Evolutionary conservation across 2,888 invertebrate genomes (phyloP), one percentile per base, ranked within the genome.

Genomic region (Lasioglossum calceatum): DNA sequence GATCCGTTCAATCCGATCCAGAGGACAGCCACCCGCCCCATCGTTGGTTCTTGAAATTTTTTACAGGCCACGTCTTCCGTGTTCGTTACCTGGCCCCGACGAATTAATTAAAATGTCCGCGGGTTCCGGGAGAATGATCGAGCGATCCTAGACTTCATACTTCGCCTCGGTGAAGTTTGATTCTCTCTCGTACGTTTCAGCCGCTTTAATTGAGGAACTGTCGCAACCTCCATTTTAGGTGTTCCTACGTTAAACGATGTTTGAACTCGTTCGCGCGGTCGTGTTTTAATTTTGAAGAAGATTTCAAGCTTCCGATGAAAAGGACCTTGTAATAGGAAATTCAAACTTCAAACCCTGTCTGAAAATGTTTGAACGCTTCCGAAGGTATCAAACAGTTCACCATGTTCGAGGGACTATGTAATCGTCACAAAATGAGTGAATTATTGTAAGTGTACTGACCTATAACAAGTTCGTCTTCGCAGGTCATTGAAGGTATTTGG

Each of bases 81-180:
- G 61, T 27, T 64, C 61, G 61, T 64, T 64, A 23, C 32, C n/a
- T 12, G 4, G 12, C 64, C 16, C 32, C 32, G 32, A 64, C 64
- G 64, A 64, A 64, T 64, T 64, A 64, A 64, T 64, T 64, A 64
- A 64, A 64, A 32, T 64, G 64, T 64, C 32, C 64, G 27, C 16
- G 16, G 16, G 27, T 64, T 64, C 64, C 32, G 32, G 7, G 7
- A 32, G 16, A 1, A 32, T 64, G 64, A 32, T 64, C 32, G 32
- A 32, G 7, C 64, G 16, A 32, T 16, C 32, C 64, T 16, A 14
- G 64, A 32, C 64, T 64, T 23, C 32, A 0, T 64, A 64, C 27
- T 64, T 32, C 16, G 32, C 32, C 32, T 2, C 32, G 64, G 32
- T 8, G 64, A 64, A 32, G 64, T 32, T 32, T 64, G 1, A 64